Conservation (phyloP, 1,140 invertebrate species). For the Contarinia nasturtii region DNA sequence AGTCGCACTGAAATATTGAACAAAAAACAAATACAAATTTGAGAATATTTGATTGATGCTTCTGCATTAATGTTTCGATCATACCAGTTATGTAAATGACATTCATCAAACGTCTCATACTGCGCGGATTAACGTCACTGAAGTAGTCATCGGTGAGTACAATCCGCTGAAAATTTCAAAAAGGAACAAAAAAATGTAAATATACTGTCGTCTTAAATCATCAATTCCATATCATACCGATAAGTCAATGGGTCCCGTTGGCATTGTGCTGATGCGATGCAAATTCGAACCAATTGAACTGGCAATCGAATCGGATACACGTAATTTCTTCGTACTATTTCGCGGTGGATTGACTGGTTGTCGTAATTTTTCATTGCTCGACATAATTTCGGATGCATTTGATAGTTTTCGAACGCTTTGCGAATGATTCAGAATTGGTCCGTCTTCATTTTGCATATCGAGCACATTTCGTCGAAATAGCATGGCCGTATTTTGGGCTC, state of each 20-base stretch:
- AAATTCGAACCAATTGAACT: slow-evolving; percentile 77
- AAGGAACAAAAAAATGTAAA: too few species aligned
- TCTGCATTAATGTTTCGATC: not conserved
- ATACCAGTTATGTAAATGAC: slow-evolving; percentile 88
- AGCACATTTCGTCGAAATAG: slow-evolving; percentile 18
- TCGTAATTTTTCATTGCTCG: slow-evolving; percentile 48
- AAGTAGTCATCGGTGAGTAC: slow-evolving; percentile 89
- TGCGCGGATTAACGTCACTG: slow-evolving; percentile 91
- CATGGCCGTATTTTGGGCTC: slow-evolving; percentile 61
- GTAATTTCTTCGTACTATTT: slow-evolving; percentile 44
- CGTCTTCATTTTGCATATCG: slow-evolving; percentile 15
- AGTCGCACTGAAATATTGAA: slow-evolving; percentile 51
- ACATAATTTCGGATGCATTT: slow-evolving; percentile 59
- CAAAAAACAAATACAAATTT: too few species aligned
- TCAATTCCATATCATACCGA: slow-evolving; percentile 19
- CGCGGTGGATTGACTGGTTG: slow-evolving; percentile 23
- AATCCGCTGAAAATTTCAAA: slow-evolving; percentile 36
- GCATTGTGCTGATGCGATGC: slow-evolving; percentile 42
- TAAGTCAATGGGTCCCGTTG: slow-evolving; percentile 41
- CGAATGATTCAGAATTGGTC: slow-evolving; percentile 28
- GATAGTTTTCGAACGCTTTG: slow-evolving; percentile 53
- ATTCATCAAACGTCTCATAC: slow-evolving; percentile 92
- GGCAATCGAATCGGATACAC: slow-evolving; percentile 70
- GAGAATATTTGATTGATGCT: not conserved
- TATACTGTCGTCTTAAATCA: too few species aligned